These are phyloP conservation scores for Melieria omissa DNA, from an alignment of 2,888 invertebrate genomes.

Conservation along the genomic window DNA sequence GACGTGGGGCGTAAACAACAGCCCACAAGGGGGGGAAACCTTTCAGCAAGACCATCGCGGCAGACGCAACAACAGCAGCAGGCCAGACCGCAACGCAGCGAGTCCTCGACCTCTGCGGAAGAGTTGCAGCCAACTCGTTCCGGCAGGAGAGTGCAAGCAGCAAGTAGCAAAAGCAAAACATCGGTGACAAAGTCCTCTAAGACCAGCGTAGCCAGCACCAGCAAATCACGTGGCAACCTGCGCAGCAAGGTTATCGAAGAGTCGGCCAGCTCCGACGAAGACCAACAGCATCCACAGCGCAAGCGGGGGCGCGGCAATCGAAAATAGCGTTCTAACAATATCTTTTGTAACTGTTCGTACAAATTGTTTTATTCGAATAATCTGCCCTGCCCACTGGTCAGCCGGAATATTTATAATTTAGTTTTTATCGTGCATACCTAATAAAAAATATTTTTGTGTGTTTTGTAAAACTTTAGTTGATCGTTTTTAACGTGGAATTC, in stretches of 20 bases:
- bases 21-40: slow-evolving; percentile 5
- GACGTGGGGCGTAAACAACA: slow-evolving; percentile 3
- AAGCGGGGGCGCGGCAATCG: slow-evolving; percentile 51
- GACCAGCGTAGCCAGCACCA: background rate
- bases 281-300: slow-evolving; percentile 46
- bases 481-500: no score
- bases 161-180: slow-evolving; percentile 17
- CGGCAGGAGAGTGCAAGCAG: slow-evolving; percentile 7
- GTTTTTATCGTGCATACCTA: no score
- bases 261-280: slow-evolving; percentile 48
- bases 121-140: slow-evolving; percentile 26
- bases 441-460: no score
- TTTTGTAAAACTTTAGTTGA: no score
- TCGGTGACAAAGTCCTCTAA: slow-evolving; percentile 14
- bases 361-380: no score
- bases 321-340: slow-evolving; percentile 19
- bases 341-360: no score
- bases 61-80: slow-evolving; percentile 20
- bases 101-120: slow-evolving; percentile 26
- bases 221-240: slow-evolving; percentile 28
- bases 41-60: background rate
- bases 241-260: slow-evolving; percentile 50
- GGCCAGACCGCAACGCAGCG: slow-evolving; percentile 11
- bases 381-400: no score
- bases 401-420: no score